phyloP scores from a whole-genome alignment of 2,888 invertebrate species.

The Auanema freiburgensis region DNA sequence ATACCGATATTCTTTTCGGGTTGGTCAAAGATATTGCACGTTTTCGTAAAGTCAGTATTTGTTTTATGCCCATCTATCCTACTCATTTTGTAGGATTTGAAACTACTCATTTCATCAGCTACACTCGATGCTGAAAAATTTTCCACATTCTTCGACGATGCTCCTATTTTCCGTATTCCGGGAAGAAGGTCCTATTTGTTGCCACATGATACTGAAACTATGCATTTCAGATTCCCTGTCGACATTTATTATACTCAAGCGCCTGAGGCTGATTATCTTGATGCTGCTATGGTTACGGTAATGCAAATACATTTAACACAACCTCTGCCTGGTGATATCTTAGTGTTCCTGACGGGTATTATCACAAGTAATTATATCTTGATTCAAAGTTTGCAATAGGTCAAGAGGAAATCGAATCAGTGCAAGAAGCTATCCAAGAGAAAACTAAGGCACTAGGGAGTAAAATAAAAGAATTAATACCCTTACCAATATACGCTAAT shows the following conservation, averaged over 20 bases:
- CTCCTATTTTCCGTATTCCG: conserved; percentile 94
- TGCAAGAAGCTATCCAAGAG: conserved; percentile 72
- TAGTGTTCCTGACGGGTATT: conserved; percentile 88
- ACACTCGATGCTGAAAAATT: conserved; percentile 98
- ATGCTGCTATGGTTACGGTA: conserved; percentile 72
- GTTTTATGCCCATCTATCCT: background rate
- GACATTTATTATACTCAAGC: conserved; percentile 98
- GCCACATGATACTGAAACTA: background rate
- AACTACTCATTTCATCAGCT: conserved; percentile 93
- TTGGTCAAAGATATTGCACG: conserved; percentile 73
- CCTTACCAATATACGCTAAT: conserved; percentile 95
- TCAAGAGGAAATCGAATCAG: conserved; percentile 63
- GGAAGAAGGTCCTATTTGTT: conserved; percentile 75
- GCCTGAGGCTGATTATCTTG: conserved; percentile 97
- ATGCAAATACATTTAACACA: conserved; percentile 98
- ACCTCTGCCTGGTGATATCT: conserved; percentile 83
- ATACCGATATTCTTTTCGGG: conserved; percentile 97
- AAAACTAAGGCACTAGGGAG: conserved; percentile 87
- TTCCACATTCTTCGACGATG: conserved; percentile 87
- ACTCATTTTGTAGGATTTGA: conserved; percentile 75
- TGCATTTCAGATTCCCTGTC: conserved; percentile 73
- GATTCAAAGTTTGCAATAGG: conserved; percentile 19
- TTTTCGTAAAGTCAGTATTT: conserved; percentile 31
- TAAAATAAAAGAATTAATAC: conserved; percentile 86
- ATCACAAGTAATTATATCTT: background rate